phyloP scores from a whole-genome alignment of 2,797 vertebrate species.

The Oryzias dopingdopingensis region DNA sequence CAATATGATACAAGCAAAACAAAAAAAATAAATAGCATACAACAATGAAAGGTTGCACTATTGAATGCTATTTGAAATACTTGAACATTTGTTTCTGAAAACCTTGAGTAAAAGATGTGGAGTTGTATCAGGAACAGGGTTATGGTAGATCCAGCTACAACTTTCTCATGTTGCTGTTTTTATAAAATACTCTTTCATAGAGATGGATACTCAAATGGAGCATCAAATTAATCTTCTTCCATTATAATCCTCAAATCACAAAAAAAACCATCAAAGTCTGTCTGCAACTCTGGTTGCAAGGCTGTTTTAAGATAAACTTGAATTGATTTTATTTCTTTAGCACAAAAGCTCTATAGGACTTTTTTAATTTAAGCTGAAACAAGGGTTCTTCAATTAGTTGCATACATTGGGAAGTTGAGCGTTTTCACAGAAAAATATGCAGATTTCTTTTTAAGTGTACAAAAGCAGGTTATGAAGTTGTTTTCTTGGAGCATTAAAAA shows the following conservation, averaged over 20 bases:
- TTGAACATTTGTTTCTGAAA: conserved; percentile 25
- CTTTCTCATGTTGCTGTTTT: conserved; percentile 5
- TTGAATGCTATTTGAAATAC: conserved; percentile 20
- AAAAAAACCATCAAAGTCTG: conserved; percentile 9
- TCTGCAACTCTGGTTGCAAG: conserved; percentile 6
- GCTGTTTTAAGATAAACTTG: conserved; percentile 17
- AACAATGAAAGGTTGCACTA: conserved; percentile 30
- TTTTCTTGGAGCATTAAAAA: conserved; percentile 24
- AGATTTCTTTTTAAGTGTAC: conserved; percentile 37
- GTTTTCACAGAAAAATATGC: conserved; percentile 20
- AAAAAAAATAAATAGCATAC: conserved; percentile 27
- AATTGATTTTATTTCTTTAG: conserved; percentile 15
- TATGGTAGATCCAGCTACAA: conserved; percentile 1
- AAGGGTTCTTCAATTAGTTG: not conserved
- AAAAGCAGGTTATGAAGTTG: conserved; percentile 31
- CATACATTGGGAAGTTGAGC: conserved; percentile 48
- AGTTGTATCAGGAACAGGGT: conserved; percentile 7
- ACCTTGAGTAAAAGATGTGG: conserved; percentile 9
- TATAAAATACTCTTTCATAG: not conserved
- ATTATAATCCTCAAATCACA: conserved; percentile 1
- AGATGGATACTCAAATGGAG: not conserved
- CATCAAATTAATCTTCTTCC: not conserved
- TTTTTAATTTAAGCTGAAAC: too few species aligned
- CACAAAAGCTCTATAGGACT: conserved; percentile 6
- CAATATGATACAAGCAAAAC: conserved; percentile 47